Evolutionary conservation across 2,113 vertebrate species (phyloP).

Genomic region (Zosterops borbonicus): DNA sequence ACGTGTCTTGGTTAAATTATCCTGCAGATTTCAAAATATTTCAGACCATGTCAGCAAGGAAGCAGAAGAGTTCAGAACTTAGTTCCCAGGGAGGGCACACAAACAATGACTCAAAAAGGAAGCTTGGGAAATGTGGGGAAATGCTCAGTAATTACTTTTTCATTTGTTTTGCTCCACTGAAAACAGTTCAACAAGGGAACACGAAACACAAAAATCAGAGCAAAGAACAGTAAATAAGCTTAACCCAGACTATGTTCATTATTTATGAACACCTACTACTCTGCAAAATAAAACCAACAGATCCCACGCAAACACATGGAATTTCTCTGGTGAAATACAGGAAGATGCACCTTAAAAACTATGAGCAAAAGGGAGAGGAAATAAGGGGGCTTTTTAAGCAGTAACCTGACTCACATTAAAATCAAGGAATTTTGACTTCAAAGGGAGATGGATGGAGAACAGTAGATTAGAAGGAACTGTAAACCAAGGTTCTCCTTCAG

Average conservation of each 20-base stretch:
- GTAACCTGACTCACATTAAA: not conserved
- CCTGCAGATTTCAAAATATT: not conserved
- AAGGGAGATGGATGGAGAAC: not conserved
- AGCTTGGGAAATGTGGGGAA: slow-evolving; percentile 11
- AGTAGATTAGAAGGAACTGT: not conserved
- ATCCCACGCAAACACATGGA: not conserved
- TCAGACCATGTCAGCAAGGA: not conserved
- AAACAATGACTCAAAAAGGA: slow-evolving; percentile 38
- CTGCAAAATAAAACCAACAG: not conserved
- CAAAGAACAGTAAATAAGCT: not conserved
- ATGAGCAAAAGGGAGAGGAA: not conserved
- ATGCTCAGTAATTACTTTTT: slow-evolving; percentile 4
- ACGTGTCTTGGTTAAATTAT: not conserved
- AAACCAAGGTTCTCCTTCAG: not conserved
- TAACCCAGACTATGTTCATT: not conserved
- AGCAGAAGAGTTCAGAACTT: not conserved
- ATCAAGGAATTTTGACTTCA: not conserved
- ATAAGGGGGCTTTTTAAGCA: not conserved
- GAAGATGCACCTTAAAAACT: not conserved
- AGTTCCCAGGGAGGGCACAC: slow-evolving; percentile 11
- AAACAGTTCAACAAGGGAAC: not conserved
- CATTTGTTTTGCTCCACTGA: not conserved
- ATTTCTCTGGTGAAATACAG: not conserved
- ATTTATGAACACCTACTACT: not conserved
- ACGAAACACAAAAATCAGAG: not conserved